These are phyloP conservation scores for Chorisops tibialis DNA, from an alignment of 2,888 invertebrate genomes.

Conservation along the genomic window DNA sequence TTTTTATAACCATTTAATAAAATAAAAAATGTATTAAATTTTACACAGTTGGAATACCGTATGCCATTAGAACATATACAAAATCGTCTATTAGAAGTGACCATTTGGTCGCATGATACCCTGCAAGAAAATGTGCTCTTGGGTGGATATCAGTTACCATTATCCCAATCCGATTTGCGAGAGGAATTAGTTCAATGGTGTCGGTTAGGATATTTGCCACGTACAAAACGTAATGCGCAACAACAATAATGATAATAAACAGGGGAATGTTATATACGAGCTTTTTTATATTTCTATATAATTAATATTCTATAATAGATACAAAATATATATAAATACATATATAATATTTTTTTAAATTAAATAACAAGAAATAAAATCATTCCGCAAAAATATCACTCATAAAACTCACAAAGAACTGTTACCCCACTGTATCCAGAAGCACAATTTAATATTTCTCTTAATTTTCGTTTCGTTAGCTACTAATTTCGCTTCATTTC, in stretches of 20 bases:
- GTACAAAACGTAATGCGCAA: conserved; percentile 35
- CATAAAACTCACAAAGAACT: too few relatives aligned
- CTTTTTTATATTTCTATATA: too few relatives aligned
- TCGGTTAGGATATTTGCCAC: conserved; percentile 57
- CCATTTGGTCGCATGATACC: conserved; percentile 92
- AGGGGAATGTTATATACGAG: too few relatives aligned
- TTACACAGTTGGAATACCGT: conserved; percentile 77
- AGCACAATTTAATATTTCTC: too few relatives aligned
- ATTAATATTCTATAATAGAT: too few relatives aligned
- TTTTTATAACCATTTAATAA: neutral
- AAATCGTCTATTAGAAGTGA: conserved; percentile 78
- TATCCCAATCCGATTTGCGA: conserved; percentile 69
- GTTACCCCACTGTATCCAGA: too few relatives aligned
- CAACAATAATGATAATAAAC: neutral
- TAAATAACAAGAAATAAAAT: too few relatives aligned
- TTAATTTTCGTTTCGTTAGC: too few relatives aligned
- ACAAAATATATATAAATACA: too few relatives aligned
- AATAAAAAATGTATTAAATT: conserved; percentile 4
- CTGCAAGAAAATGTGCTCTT: conserved; percentile 92
- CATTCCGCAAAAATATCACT: too few relatives aligned
- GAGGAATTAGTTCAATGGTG: conserved; percentile 86
- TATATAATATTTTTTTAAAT: too few relatives aligned
- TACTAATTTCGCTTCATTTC: too few relatives aligned
- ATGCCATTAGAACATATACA: conserved; percentile 76
- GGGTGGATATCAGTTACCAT: conserved; percentile 82